Base-by-base conservation (phyloP, 1,140 invertebrate species). In the Drosophila ambigua region DNA sequence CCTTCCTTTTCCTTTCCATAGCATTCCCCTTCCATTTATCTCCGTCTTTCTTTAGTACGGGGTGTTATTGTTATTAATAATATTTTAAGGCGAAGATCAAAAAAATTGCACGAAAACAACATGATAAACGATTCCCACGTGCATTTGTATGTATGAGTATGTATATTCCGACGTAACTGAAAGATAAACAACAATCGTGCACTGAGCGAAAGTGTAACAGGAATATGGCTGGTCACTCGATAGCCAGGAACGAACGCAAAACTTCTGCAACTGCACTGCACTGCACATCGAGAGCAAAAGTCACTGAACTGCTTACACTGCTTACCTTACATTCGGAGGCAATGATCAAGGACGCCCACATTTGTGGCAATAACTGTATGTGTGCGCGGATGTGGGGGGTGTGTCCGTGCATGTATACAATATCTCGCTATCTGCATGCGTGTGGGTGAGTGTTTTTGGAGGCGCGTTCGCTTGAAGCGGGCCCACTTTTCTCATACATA, bases 401-500 rank as follows among this genome's bases (percentile, higher is more conserved):
- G 67, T 71, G 68, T 72, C 66, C 41, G 54, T 39, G 11, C 4
- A 39, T 13, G 35, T 39, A 39, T 39, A 39, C 35, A 39, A 39
- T 68, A 69, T 69, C 66, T 66, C 31, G 31, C 50, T 55, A 51
- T 57, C 35, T 28, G 26, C 35, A 45, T 58, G 48, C 50, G 69
- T 54, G 24, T 46, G 46, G 44, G 20, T 58, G 65, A 57, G 43
- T 60, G 54, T 46, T 77, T 74, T 82, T 82, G 79, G 79, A 83
- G 79, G 79, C 79, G 26, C 79, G 79, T 78, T 82, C 79, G 31
- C 55, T 61, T 55, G 53, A 77, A 82, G 65, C 79, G 67, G 44
- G 73, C 78, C 79, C 79, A 73, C 77, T 73, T 77, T 79, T 59
- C 24, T 24, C 41, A 55, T 71, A 65, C 20, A 11, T n/a, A 58